A percentile compares a stretch with the other conserved stretches of the same genome.
phyloP scores from a whole-genome alignment of 2,113 vertebrate genomes.

The Phrynocephalus versicolor region DNA sequence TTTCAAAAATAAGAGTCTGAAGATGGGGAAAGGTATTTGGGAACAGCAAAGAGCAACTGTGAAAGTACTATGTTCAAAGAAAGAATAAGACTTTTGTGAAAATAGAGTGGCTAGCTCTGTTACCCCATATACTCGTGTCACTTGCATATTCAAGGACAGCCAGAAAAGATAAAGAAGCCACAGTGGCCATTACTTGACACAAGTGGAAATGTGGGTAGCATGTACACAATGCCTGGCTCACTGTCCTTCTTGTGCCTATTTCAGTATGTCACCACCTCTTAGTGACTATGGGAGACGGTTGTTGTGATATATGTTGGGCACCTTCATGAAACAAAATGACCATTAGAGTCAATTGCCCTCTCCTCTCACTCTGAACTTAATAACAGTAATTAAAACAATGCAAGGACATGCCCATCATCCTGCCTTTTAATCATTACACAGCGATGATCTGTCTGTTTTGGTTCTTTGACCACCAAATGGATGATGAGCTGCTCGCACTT shows the following conservation, averaged over 20 bases:
- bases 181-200: too few relatives aligned
- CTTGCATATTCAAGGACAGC: too few relatives aligned
- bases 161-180: too few relatives aligned
- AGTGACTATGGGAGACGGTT: too few relatives aligned
- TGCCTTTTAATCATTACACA: not conserved
- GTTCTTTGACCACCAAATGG: not conserved
- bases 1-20: not conserved
- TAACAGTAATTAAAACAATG: not conserved
- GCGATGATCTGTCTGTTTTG: not conserved
- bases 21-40: not conserved
- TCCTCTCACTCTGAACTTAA: not conserved
- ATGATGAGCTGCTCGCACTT: not conserved
- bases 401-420: not conserved
- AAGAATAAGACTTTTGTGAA: not conserved
- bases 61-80: not conserved
- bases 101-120: not conserved
- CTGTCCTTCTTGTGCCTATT: not conserved
- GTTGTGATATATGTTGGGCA: not conserved
- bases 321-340: not conserved
- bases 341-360: not conserved
- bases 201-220: too few relatives aligned
- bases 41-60: not conserved
- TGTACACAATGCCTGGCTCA: not conserved
- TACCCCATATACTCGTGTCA: too few relatives aligned
- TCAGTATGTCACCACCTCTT: not conserved